These are phyloP conservation scores for Caenorhabditis inopinata DNA, from an alignment of 1,140 invertebrate genomes.

Conservation along the genomic window DNA sequence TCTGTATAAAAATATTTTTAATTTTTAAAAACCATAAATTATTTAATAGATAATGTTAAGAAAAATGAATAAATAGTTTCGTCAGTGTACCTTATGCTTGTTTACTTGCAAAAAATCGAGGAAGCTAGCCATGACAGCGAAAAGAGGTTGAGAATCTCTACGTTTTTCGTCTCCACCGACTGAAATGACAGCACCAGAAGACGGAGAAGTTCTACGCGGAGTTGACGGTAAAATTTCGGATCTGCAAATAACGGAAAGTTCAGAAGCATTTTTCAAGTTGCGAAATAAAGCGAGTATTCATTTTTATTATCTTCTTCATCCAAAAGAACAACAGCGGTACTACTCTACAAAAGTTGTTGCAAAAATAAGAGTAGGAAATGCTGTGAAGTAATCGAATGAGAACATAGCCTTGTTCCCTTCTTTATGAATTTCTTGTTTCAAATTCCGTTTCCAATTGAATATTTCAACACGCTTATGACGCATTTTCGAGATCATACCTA, in stretches of 20 bases:
- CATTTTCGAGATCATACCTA: conserved; percentile 19
- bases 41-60: background rate
- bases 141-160: background rate
- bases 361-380: no score
- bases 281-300: no score
- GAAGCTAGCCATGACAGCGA: conserved; percentile 53
- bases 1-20: no score
- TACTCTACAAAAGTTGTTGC: no score
- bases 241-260: conserved; percentile 7
- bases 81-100: conserved; percentile 61
- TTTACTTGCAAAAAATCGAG: conserved; percentile 65
- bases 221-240: background rate
- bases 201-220: conserved; percentile 14
- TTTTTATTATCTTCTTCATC: background rate
- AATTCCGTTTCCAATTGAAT: background rate
- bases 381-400: background rate
- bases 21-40: no score
- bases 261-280: no score
- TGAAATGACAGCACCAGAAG: background rate
- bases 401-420: background rate
- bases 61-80: background rate
- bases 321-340: background rate
- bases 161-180: conserved; percentile 7
- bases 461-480: background rate
- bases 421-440: background rate